These are phyloP conservation scores for Nyctibius grandis DNA, from an alignment of 2,797 vertebrate genomes.

Conservation along the genomic window DNA sequence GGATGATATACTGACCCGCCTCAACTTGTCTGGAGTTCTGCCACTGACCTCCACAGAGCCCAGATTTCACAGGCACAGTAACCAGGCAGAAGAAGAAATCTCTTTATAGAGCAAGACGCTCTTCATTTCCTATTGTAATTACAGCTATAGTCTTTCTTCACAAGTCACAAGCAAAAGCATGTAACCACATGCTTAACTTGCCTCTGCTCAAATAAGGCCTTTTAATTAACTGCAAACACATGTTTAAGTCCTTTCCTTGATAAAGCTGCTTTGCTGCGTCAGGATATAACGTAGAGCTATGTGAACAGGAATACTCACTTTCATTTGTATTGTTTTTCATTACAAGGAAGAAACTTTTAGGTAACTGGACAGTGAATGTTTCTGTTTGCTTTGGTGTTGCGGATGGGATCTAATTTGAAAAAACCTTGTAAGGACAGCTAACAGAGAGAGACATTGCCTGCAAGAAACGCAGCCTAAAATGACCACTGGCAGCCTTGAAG, in stretches of 20 bases:
- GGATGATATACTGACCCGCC: not conserved
- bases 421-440: slow-evolving; percentile 25
- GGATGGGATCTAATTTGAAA: not conserved
- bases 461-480: not conserved
- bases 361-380: not conserved
- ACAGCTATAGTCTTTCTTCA: not conserved
- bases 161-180: not conserved
- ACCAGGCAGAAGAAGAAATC: not conserved
- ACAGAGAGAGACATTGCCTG: not conserved
- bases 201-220: not conserved
- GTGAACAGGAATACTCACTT: not conserved
- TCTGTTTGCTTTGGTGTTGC: not conserved
- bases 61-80: not conserved
- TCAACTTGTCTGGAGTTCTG: not conserved
- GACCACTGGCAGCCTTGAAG: slow-evolving; percentile 53
- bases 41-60: not conserved
- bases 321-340: not conserved
- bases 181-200: not conserved
- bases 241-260: not conserved
- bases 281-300: not conserved
- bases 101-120: not conserved
- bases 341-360: not conserved
- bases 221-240: slow-evolving; percentile 12
- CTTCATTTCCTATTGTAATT: not conserved
- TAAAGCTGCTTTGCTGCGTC: slow-evolving; percentile 2